These are phyloP conservation scores for Tachystola acroxantha DNA, from an alignment of 2,888 invertebrate genomes.

Conservation along the genomic window DNA sequence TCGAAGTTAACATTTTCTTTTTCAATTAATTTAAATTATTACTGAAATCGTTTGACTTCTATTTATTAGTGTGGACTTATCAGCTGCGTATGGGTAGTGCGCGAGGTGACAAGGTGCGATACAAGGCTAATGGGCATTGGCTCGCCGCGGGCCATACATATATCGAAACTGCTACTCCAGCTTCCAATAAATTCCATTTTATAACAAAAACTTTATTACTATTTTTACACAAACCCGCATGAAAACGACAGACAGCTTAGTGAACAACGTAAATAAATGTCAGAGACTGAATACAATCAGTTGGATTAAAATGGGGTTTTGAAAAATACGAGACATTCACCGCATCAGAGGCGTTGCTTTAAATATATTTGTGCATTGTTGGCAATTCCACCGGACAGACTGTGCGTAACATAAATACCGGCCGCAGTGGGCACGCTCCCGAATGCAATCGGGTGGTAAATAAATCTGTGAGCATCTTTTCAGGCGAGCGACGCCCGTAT, in stretches of 20 bases:
- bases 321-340: conserved; percentile 55
- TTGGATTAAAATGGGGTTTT: conserved; percentile 53
- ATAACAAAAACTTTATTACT: background rate
- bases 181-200: background rate
- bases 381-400: conserved; percentile 47
- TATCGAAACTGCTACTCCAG: conserved; percentile 25
- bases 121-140: conserved; percentile 28
- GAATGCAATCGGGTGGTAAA: conserved; percentile 58
- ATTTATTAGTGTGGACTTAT: conserved; percentile 39
- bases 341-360: conserved; percentile 57
- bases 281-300: conserved; percentile 34
- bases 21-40: conserved; percentile 49
- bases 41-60: conserved; percentile 40
- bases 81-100: conserved; percentile 28
- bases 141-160: conserved; percentile 25
- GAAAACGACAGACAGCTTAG: background rate
- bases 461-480: conserved; percentile 61
- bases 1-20: conserved; percentile 36
- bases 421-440: conserved; percentile 59
- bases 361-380: conserved; percentile 68
- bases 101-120: conserved; percentile 40
- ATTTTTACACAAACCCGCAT: background rate
- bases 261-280: conserved; percentile 43
- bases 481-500: conserved; percentile 41
- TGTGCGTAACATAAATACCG: conserved; percentile 64